A percentile compares a stretch with the other conserved stretches of the same genome.
phyloP scores from a whole-genome alignment of 1,140 invertebrate species.

The Melanaphis sacchari region DNA sequence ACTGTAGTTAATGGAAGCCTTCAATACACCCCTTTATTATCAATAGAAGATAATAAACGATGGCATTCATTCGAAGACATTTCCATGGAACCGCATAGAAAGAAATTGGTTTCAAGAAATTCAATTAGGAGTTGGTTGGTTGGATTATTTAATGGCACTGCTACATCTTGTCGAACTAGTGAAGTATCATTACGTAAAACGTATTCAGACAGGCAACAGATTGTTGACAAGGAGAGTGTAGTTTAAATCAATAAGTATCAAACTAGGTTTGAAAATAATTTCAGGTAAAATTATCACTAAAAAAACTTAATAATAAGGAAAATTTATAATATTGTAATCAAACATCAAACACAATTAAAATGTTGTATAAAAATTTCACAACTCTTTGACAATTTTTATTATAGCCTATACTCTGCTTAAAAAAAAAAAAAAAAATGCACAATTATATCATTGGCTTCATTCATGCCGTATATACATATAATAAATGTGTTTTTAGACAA shows the following conservation, averaged over 20 bases:
- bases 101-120: conserved; percentile 63
- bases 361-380: conserved; percentile 24
- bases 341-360: background rate
- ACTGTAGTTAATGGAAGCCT: conserved; percentile 64
- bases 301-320: conserved; percentile 6
- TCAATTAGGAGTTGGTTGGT: conserved; percentile 73
- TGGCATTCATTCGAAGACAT: conserved; percentile 77
- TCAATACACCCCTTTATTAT: conserved; percentile 64
- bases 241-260: background rate
- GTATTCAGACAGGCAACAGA: conserved; percentile 65
- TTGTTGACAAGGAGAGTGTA: conserved; percentile 59
- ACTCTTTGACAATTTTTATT: conserved; percentile 19
- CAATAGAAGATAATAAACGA: conserved; percentile 68
- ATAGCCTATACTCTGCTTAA: conserved; percentile 24
- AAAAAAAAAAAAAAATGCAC: conserved; percentile 40
- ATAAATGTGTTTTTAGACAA: conserved; percentile 14
- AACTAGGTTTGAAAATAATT: background rate
- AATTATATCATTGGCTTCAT: conserved; percentile 22
- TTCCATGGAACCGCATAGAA: conserved; percentile 67
- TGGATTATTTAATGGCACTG: conserved; percentile 73
- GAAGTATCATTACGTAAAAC: conserved; percentile 71
- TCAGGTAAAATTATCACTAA: background rate
- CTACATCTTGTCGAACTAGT: conserved; percentile 70
- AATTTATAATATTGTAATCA: conserved; percentile 23
- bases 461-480: background rate